These are phyloP conservation scores for Philhelius pedissequus DNA, from an alignment of 2,888 invertebrate genomes.

Conservation along the genomic window DNA sequence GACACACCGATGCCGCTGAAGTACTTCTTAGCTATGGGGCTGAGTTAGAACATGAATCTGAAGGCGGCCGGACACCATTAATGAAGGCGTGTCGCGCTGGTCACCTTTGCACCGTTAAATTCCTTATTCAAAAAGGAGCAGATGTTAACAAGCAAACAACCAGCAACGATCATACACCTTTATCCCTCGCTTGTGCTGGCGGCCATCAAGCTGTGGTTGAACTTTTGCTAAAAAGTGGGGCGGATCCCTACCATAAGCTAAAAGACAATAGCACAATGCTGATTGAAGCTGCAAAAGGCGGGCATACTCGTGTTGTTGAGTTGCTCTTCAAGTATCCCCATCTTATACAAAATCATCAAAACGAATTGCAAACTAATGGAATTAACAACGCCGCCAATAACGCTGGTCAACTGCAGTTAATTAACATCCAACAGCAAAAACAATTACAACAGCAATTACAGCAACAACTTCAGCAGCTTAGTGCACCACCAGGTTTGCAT, in stretches of 20 bases:
- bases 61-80: slow-evolving; percentile 97
- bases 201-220: slow-evolving; percentile 97
- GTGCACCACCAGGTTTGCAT: slow-evolving; percentile 80
- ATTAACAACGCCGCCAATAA: slow-evolving; percentile 73
- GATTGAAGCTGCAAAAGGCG: slow-evolving; percentile 98
- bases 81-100: slow-evolving; percentile 99
- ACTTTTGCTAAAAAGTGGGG: slow-evolving; percentile 92
- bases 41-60: slow-evolving; percentile 96
- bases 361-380: slow-evolving; percentile 75
- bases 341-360: slow-evolving; percentile 82
- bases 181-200: slow-evolving; percentile 97
- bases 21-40: slow-evolving; percentile 94
- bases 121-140: slow-evolving; percentile 92
- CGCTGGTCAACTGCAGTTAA: slow-evolving; percentile 75
- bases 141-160: slow-evolving; percentile 93
- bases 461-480: slow-evolving; percentile 78
- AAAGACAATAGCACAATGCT: slow-evolving; percentile 99
- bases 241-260: slow-evolving; percentile 97
- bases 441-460: slow-evolving; percentile 79
- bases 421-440: slow-evolving; percentile 76
- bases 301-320: slow-evolving; percentile 97
- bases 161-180: slow-evolving; percentile 97
- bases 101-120: slow-evolving; percentile 96
- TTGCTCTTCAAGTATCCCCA: slow-evolving; percentile 96
- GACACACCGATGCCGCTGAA: slow-evolving; percentile 98